Evolutionary conservation across 1,140 invertebrate species (phyloP).

Genomic region (Meloidogyne floridensis): DNA sequence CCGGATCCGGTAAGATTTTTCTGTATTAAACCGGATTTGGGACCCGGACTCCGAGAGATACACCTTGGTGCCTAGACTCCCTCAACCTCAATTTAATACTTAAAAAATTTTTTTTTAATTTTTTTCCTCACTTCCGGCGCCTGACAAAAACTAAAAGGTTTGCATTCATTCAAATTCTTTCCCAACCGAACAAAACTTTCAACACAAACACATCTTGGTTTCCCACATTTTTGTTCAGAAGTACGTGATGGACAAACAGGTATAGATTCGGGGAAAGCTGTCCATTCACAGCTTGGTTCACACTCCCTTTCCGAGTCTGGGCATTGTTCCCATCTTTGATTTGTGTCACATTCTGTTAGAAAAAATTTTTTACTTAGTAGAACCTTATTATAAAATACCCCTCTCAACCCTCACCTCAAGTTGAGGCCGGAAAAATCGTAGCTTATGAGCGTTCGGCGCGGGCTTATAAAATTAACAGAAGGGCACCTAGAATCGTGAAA

Average conservation of each 20-base stretch:
- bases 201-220: conserved; percentile 59
- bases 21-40: too few species aligned
- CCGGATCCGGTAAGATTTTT: too few species aligned
- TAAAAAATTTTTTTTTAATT: not conserved
- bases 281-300: conserved; percentile 63
- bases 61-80: too few species aligned
- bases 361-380: not conserved
- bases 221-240: conserved; percentile 54
- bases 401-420: too few species aligned
- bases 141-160: conserved; percentile 57
- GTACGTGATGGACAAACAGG: conserved; percentile 53
- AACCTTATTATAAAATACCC: too few species aligned
- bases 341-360: conserved; percentile 41
- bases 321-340: conserved; percentile 58
- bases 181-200: conserved; percentile 56
- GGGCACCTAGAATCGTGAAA: not conserved
- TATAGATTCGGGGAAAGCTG: conserved; percentile 59
- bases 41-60: too few species aligned
- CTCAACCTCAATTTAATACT: not conserved
- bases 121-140: conserved; percentile 28
- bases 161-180: conserved; percentile 53
- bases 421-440: too few species aligned
- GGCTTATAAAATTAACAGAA: not conserved
- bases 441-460: not conserved
- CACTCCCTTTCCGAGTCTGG: conserved; percentile 58